These are phyloP conservation scores for Protonibea diacanthus DNA, from an alignment of 2,797 vertebrate genomes.

Conservation along the genomic window DNA sequence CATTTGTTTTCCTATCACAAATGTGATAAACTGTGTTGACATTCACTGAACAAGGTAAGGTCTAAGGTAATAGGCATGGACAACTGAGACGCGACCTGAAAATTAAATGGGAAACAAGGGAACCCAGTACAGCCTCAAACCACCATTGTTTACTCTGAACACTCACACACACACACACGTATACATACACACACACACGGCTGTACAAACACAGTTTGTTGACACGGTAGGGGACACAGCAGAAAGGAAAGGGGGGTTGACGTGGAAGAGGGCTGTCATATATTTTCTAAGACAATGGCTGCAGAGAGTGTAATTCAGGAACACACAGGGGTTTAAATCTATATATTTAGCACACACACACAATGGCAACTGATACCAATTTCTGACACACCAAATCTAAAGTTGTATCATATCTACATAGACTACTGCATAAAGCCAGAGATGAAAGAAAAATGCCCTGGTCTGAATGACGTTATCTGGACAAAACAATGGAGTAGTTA, in stretches of 20 bases:
- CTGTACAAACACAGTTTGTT: conserved; percentile 84
- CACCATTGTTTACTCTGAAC: conserved; percentile 64
- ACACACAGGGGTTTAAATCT: conserved; percentile 43
- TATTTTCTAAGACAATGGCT: conserved; percentile 82
- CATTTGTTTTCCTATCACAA: conserved; percentile 23
- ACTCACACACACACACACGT: conserved; percentile 15
- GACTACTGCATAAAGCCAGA: conserved; percentile 4
- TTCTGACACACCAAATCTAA: conserved; percentile 16
- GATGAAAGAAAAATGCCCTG: conserved; percentile 15
- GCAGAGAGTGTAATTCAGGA: conserved; percentile 63
- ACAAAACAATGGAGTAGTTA: conserved; percentile 26
- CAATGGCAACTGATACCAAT: conserved; percentile 3
- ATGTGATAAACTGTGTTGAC: conserved; percentile 44
- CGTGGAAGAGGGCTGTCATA: conserved; percentile 56
- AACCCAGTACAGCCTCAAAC: conserved; percentile 41
- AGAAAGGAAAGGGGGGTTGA: conserved; percentile 44
- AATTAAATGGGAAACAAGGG: conserved; percentile 62
- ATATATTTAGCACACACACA: conserved; percentile 39
- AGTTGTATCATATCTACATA: conserved; percentile 13
- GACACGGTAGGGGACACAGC: conserved; percentile 73
- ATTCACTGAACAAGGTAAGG: conserved; percentile 7
- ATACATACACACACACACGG: conserved; percentile 33
- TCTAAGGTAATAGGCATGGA: conserved; percentile 23
- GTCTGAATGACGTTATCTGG: conserved; percentile 28
- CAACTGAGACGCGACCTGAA: conserved; percentile 47